phyloP scores from a whole-genome alignment of 2,797 vertebrate genomes.

The Cryptoprocta ferox region DNA sequence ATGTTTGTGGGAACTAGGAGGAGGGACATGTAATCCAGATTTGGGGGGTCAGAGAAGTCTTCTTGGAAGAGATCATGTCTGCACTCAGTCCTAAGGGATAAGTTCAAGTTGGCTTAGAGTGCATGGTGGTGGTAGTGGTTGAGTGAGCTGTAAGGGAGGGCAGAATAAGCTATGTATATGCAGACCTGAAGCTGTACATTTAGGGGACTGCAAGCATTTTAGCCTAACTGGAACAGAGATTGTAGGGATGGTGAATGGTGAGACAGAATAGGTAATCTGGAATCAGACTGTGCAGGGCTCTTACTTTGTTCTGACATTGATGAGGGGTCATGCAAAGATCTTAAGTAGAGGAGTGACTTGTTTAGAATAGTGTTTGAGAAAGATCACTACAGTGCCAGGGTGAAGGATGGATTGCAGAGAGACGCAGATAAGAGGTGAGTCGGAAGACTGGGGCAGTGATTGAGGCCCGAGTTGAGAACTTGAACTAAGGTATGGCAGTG shows the following conservation, averaged over 20 bases:
- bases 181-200: not conserved
- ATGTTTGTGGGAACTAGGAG: not conserved
- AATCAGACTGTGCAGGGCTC: not conserved
- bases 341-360: not conserved
- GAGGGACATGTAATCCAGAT: not conserved
- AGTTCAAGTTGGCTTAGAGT: not conserved
- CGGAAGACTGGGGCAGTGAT: not conserved
- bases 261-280: not conserved
- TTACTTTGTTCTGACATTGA: not conserved
- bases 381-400: not conserved
- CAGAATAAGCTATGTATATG: not conserved
- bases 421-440: not conserved
- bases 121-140: not conserved
- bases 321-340: not conserved
- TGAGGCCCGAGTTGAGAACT: slow-evolving; percentile 34
- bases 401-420: not conserved
- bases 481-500: slow-evolving; percentile 40
- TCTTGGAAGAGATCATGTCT: not conserved
- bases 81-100: not conserved
- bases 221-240: not conserved
- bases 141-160: too few species aligned
- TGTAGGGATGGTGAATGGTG: not conserved
- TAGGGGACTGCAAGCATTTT: not conserved
- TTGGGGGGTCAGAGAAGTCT: not conserved
- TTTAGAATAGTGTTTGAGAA: slow-evolving; percentile 10